Conservation (phyloP, 2,888 invertebrate genomes). For the Koerneria pararmatus region DNA sequence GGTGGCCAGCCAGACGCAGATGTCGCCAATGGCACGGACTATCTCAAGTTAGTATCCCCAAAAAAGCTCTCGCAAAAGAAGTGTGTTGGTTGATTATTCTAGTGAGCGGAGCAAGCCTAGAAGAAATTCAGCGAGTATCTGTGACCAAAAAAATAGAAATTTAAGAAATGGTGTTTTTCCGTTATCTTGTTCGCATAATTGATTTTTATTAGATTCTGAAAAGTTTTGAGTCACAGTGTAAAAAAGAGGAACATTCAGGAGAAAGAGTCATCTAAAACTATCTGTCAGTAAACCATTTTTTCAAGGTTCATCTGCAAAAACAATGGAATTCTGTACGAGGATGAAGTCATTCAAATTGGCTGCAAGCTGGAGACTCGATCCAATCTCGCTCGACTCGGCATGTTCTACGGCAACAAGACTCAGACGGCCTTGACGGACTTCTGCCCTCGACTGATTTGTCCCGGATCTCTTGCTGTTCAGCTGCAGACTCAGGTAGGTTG, state of each 20-base stretch:
- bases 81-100: no score
- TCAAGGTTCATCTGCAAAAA: conserved; percentile 85
- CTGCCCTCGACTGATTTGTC: conserved; percentile 72
- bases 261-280: no score
- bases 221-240: no score
- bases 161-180: no score
- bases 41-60: conserved; percentile 28
- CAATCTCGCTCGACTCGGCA: conserved; percentile 87
- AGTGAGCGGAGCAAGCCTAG: no score
- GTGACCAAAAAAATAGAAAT: no score
- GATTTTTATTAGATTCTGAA: no score
- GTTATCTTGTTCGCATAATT: no score
- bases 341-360: conserved; percentile 86
- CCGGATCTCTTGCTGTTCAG: conserved; percentile 72
- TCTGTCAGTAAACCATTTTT: not conserved
- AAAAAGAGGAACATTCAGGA: no score
- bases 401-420: conserved; percentile 93
- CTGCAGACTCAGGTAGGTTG: conserved; percentile 72
- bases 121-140: no score
- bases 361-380: conserved; percentile 82
- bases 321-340: conserved; percentile 96
- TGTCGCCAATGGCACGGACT: conserved; percentile 32
- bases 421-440: conserved; percentile 64
- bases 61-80: no score
- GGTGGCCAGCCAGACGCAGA: conserved; percentile 22